A percentile compares a stretch with the other conserved stretches of the same genome.
These are phyloP conservation scores for Novumbra hubbsi DNA, from an alignment of 2,797 vertebrate genomes.

Conservation along the genomic window DNA sequence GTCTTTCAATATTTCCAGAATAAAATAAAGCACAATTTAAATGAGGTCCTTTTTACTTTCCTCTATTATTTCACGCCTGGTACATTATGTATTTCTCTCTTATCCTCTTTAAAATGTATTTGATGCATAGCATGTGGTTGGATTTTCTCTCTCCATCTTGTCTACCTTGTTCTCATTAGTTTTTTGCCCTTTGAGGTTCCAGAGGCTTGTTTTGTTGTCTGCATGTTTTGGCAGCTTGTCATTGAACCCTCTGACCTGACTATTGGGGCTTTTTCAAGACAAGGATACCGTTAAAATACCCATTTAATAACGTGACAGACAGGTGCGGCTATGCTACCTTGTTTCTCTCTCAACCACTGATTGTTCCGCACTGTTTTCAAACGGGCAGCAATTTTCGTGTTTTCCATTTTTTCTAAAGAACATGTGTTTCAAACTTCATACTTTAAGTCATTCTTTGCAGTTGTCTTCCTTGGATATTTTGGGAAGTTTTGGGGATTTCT, in stretches of 20 bases:
- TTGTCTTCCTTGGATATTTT: background rate
- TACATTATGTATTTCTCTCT: slow-evolving; percentile 22
- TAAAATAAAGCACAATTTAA: slow-evolving; percentile 66
- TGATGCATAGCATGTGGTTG: slow-evolving; percentile 36
- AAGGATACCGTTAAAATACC: slow-evolving; percentile 14
- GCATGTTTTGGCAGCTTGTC: slow-evolving; percentile 21
- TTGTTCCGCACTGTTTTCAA: slow-evolving; percentile 34
- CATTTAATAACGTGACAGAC: slow-evolving; percentile 45
- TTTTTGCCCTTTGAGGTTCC: slow-evolving; percentile 27
- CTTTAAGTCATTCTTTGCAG: background rate
- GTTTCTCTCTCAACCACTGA: slow-evolving; percentile 51
- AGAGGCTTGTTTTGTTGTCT: slow-evolving; percentile 37
- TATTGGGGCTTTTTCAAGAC: background rate
- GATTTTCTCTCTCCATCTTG: slow-evolving; percentile 15
- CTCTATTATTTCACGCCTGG: slow-evolving; percentile 58
- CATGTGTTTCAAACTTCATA: background rate
- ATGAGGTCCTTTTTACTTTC: slow-evolving; percentile 61
- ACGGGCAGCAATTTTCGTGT: background rate
- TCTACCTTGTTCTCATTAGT: slow-evolving; percentile 49
- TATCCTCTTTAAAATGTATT: slow-evolving; percentile 51
- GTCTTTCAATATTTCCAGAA: slow-evolving; percentile 58
- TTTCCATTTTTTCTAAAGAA: background rate
- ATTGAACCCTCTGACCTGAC: slow-evolving; percentile 12
- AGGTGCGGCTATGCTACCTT: slow-evolving; percentile 35
- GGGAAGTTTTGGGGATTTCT: background rate